Evolutionary conservation across 2,888 invertebrate species (phyloP).

Genomic region (Ochropleura plecta): DNA sequence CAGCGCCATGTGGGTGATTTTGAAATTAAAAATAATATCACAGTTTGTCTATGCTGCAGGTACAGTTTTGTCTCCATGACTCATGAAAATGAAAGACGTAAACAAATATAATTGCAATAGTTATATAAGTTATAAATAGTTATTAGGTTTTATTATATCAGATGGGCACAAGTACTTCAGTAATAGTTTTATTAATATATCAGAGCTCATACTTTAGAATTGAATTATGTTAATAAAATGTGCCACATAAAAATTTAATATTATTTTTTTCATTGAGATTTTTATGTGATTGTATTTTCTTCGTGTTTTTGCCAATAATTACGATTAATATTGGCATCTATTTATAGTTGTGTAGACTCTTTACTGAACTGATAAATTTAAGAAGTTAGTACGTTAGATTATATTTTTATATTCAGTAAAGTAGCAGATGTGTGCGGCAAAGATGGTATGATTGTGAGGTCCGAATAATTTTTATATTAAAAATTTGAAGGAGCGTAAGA

Average conservation of each 20-base stretch:
- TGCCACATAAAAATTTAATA: conserved; percentile 72
- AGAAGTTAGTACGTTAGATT: conserved; percentile 77
- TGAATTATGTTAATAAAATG: conserved; percentile 64
- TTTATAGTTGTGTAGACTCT: conserved; percentile 73
- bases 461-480: conserved; percentile 90
- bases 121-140: too few species aligned
- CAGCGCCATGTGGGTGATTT: background rate
- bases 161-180: conserved; percentile 88
- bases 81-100: conserved; percentile 53
- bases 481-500: conserved; percentile 86
- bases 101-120: conserved; percentile 56
- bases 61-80: conserved; percentile 11
- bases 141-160: conserved; percentile 55
- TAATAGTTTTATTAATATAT: conserved; percentile 69
- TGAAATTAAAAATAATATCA: background rate
- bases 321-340: conserved; percentile 70
- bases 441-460: conserved; percentile 75
- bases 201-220: conserved; percentile 63
- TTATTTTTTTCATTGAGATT: conserved; percentile 73
- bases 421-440: conserved; percentile 69
- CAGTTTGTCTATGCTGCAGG: background rate
- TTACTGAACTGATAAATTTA: conserved; percentile 87
- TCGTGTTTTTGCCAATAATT: conserved; percentile 72
- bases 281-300: conserved; percentile 72
- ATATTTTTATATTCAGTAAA: conserved; percentile 81